Evolutionary conservation across 2,888 invertebrate genomes (phyloP).

Genomic region (Scaptomyza flava): DNA sequence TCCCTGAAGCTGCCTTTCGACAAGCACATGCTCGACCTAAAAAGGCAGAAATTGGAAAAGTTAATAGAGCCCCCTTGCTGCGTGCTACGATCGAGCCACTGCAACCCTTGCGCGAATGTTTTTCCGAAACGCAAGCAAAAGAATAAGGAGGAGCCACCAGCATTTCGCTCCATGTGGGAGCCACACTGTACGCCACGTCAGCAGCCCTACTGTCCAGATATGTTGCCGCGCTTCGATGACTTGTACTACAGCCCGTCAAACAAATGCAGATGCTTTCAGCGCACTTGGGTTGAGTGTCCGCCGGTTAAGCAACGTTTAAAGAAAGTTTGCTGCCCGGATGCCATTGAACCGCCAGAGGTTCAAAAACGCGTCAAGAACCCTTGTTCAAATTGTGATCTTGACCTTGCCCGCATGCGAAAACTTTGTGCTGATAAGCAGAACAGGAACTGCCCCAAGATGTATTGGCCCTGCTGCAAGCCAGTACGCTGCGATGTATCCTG

Average conservation of each 20-base stretch:
- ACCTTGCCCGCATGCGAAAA: slow-evolving; percentile 29
- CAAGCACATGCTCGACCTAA: slow-evolving; percentile 16
- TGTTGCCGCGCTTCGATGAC: slow-evolving; percentile 60
- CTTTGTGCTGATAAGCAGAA: slow-evolving; percentile 18
- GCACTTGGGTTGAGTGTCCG: slow-evolving; percentile 76
- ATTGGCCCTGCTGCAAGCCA: slow-evolving; percentile 58
- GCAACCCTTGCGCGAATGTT: slow-evolving; percentile 9
- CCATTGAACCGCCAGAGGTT: slow-evolving; percentile 56
- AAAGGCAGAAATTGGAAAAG: neutral
- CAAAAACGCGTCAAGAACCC: slow-evolving; percentile 17
- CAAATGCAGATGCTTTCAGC: slow-evolving; percentile 52
- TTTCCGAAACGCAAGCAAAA: neutral
- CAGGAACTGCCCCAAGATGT: slow-evolving; percentile 28
- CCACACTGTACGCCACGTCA: slow-evolving; percentile 1
- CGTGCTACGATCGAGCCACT: slow-evolving; percentile 11
- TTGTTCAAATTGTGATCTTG: slow-evolving; percentile 35
- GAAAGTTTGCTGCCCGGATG: slow-evolving; percentile 57
- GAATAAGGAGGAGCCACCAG: neutral
- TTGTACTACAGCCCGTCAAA: slow-evolving; percentile 54
- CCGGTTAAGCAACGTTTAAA: slow-evolving; percentile 32
- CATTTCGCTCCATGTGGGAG: slow-evolving; percentile 65
- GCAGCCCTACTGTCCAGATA: slow-evolving; percentile 30
- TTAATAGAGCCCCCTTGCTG: slow-evolving; percentile 42
- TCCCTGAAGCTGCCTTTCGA: slow-evolving; percentile 32
- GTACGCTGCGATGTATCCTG: slow-evolving; percentile 37